Base-by-base conservation (phyloP, 1,140 invertebrate genomes). In the Drosophila bocki region DNA sequence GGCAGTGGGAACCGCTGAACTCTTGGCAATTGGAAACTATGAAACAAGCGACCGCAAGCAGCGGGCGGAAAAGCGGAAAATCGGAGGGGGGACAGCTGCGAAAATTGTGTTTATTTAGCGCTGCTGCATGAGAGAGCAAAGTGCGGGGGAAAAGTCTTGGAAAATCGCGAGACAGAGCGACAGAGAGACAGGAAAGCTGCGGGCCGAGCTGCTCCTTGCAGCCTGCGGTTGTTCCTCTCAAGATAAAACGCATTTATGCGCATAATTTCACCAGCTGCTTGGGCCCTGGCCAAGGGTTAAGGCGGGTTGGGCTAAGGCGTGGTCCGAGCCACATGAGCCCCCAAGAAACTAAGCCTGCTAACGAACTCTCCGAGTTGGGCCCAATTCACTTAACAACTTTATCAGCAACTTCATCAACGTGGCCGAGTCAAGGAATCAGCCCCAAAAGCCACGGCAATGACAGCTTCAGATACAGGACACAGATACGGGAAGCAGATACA, bases 301-400 rank as follows among this genome's bases (percentile, higher is more conserved):
- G 13, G 39, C 17, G 15, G 17, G 0, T 15, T 5, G 26, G 15
- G 13, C 15, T 51, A 12, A 29, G 56, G 33, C 39, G 13, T 44
- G 56, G 45, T 53, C 56, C 53, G 13, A 26, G 47, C 48, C 71
- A 61, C 57, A 74, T 62, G 69, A 75, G 32, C 41, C 32, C 26
- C 17, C 3, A 9, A n/a, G 19, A 70, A 72, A 72, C 70, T 72
- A 72, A 72, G 67, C 70, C 67, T 59, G 65, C 69, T 51, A 75
- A 75, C 50, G 70, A 72, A 72, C 41, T 75, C 57, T 19, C 32
- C 32, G 32, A 68, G 68, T 41, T n/a, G 39, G 72, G 67, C 65
- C 76, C 83, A 86, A 86, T 86, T 82, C 82, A 77, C 79, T 86
- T 86, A 86, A 82, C 83, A 86, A 86, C 78, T 87, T 86, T 81